A percentile compares a stretch with the other conserved stretches of the same genome.
Evolutionary conservation across 2,797 vertebrate genomes (phyloP).

Genomic region (Babyrousa celebensis): DNA sequence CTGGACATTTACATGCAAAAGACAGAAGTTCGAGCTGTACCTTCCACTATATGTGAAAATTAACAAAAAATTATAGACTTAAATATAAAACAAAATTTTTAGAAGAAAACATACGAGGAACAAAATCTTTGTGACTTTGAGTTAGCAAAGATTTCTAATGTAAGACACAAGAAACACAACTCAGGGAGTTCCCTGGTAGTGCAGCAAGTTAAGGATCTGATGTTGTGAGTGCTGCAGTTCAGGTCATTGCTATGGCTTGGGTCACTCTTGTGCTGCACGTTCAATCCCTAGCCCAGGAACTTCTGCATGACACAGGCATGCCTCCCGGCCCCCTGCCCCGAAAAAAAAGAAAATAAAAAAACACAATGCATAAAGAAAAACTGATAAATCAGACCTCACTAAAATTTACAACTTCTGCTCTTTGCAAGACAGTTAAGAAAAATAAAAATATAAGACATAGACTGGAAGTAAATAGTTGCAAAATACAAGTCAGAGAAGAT

Average conservation of each 20-base stretch:
- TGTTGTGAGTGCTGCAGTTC: too few species aligned
- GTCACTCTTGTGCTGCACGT: too few species aligned
- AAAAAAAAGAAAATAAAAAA: too few species aligned
- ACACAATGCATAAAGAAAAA: slow-evolving; percentile 3
- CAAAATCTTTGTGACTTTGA: slow-evolving; percentile 58
- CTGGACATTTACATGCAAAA: too few species aligned
- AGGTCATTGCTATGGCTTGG: too few species aligned
- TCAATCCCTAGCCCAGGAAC: too few species aligned
- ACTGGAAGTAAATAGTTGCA: slow-evolving; percentile 7
- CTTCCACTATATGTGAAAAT: not conserved
- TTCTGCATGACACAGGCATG: too few species aligned
- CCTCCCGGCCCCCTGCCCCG: too few species aligned
- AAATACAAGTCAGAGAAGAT: slow-evolving; percentile 8
- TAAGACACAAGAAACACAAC: slow-evolving; percentile 14
- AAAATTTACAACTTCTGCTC: slow-evolving; percentile 55
- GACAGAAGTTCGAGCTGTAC: not conserved
- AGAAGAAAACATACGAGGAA: slow-evolving; percentile 2
- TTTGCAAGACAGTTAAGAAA: slow-evolving; percentile 67
- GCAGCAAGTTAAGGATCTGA: too few species aligned
- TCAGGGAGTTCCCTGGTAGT: not conserved
- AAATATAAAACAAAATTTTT: slow-evolving; percentile 52
- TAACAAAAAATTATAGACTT: slow-evolving; percentile 6
- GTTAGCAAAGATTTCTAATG: slow-evolving; percentile 62
- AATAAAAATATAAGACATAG: slow-evolving; percentile 44
- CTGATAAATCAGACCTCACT: not conserved